Percentiles rank a stretch among this genome's conserved stretches.
Conservation (phyloP, 2,888 invertebrate species). For the Aproaerema taeniolella region DNA sequence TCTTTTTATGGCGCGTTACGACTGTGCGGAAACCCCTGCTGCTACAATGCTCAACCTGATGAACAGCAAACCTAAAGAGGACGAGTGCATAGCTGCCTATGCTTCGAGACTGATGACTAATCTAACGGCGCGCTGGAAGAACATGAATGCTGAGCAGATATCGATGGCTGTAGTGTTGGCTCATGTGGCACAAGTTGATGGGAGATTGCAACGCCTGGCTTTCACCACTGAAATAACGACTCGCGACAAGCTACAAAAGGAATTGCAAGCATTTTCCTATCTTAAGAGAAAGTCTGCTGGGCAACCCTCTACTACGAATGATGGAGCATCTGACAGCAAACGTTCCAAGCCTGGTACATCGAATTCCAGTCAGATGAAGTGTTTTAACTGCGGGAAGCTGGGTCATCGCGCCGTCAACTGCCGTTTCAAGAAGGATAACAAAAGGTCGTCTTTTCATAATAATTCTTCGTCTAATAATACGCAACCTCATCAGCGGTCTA, state of each 20-base stretch:
- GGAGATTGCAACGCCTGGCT: conserved; percentile 4
- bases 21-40: conserved; percentile 3
- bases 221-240: conserved; percentile 7
- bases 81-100: conserved; percentile 3
- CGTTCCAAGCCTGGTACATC: neutral
- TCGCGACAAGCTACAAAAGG: neutral
- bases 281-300: neutral
- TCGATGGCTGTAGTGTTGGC: neutral
- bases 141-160: neutral
- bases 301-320: too few relatives aligned
- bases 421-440: conserved; percentile 5
- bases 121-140: neutral
- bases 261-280: neutral
- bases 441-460: neutral
- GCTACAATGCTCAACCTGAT: conserved; percentile 1
- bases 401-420: too few relatives aligned
- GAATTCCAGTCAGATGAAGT: neutral
- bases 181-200: conserved; percentile 5
- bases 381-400: too few relatives aligned
- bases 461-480: neutral
- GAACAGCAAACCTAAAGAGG: conserved; percentile 1
- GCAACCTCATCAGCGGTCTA: neutral
- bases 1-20: conserved; percentile 10
- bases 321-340: neutral
- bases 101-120: conserved; percentile 1